phyloP scores from a whole-genome alignment of 2,113 vertebrate species.

The Anarrhichthys ocellatus region DNA sequence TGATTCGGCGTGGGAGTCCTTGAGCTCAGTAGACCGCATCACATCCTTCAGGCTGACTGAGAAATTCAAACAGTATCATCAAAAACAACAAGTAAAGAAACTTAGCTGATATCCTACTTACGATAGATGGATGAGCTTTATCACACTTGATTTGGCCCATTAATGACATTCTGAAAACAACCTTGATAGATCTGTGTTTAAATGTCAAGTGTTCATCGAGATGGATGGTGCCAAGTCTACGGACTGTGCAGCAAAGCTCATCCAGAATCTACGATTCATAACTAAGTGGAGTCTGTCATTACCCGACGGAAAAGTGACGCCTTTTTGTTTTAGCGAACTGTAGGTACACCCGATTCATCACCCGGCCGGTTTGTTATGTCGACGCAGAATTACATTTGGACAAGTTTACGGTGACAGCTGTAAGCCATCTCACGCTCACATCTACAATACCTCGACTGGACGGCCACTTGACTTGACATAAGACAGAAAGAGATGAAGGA shows the following conservation, averaged over 20 bases:
- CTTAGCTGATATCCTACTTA: background rate
- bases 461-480: conserved; percentile 42
- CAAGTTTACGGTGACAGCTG: conserved; percentile 23
- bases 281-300: conserved; percentile 3
- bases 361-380: conserved; percentile 7
- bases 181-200: conserved; percentile 26
- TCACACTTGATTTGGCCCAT: conserved; percentile 32
- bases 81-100: conserved; percentile 8
- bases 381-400: conserved; percentile 16
- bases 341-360: conserved; percentile 16
- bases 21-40: background rate
- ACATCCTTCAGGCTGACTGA: background rate
- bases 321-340: background rate
- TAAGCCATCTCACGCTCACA: conserved; percentile 31
- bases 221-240: background rate
- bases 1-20: background rate
- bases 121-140: background rate
- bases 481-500: conserved; percentile 40
- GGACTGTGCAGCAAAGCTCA: background rate
- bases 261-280: conserved; percentile 2
- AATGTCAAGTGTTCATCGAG: conserved; percentile 27
- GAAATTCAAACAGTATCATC: background rate
- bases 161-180: conserved; percentile 46
- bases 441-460: conserved; percentile 22
- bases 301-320: background rate